Base-by-base conservation (phyloP, 2,113 vertebrate species). In the Phaethornis superciliosus region DNA sequence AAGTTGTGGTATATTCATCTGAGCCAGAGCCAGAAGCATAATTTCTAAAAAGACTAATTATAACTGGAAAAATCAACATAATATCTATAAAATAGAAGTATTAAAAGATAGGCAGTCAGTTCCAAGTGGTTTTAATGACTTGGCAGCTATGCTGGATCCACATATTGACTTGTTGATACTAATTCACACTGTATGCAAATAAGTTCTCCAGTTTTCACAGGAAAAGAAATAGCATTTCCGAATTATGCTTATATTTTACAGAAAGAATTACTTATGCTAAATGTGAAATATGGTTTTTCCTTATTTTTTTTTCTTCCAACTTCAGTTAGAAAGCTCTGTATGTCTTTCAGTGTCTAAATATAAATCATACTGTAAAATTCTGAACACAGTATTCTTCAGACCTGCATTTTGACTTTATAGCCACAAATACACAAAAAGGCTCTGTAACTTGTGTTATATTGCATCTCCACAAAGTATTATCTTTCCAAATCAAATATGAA, bases 271-370 rank as follows among this genome's bases (percentile, higher is more conserved):
- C 46, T 95, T 92, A 75, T 9, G 12, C 24, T 69, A 90, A 86
- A 93, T 56, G 7, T 37, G 64, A 97, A 96, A 89, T 59, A n/a
- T 35, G 16, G 24, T 21, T 88, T 95, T 81, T 51, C 79, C 88
- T 49, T 49, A 47, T 8, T 49, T 23, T 49, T 49, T 72, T 67
- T 19, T 2, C 22, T 81, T 88, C 51, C 33, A 44, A 6, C 69
- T 80, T 47, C n/a, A n/a, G 2, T 35, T 63, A 7, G 16, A 85
- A 90, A 80, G 21, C 6, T 76, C 54, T 49, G 0, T 56, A 23
- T 69, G 81, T 63, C 75, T 54, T 49, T 49, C 32, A 63, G 7
- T 5, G 6, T 64, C 42, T 22, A 59, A 13, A 2, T 47, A 69
- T 58, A 77, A 77, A 69, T 18, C 51, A 44, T n/a, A 59, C 21